Evolutionary conservation across 1,140 invertebrate species (phyloP), one percentile per base, ranked within the genome.

Genomic region (Ephestia elutella): DNA sequence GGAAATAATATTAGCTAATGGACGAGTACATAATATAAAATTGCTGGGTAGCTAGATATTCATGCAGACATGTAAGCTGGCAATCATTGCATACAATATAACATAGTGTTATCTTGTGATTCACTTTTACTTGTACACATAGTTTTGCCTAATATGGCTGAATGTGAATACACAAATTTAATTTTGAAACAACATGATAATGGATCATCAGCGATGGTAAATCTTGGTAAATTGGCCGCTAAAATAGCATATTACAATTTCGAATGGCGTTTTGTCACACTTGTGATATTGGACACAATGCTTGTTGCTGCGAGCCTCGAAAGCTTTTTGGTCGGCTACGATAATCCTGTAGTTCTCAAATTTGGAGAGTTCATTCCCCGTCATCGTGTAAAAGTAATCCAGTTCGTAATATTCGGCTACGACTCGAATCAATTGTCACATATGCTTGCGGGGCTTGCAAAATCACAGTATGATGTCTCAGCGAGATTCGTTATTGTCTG

Each of bases 401-500:
- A 84, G 50, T 77, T 72, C 53, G 70, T 84, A 15, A 58, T 84
- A 54, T 76, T 80, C 57, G 71, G 73, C 9, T 51, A 80, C 58
- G 61, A 76, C 8, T 50, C 68, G 11, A 18, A 60, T 17, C 73
- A 80, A 54, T 61, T 84, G 55, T 53, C 68, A 11, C 63, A 65
- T 15, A 72, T 64, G n/a, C 49, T 79, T 13, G 57, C 59, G 38
- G 78, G 69, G 72, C 57, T 82, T 0, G 56, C 61, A 17, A 56
- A 59, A 44, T 54, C 50, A 10, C 62, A 72, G 35, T 80, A 70
- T 51, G 72, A 84, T 59, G 73, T 63, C 56, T 60, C 67, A 15
- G 81, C 70, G 49, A 78, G 72, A 64, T 79, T 69, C 56, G 57
- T 84, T 30, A 65, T 82, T 18, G 50, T 84, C 28, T 84, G 81